Conservation (phyloP, 2,797 vertebrate genomes). For the Oceanodroma leucorhoa region DNA sequence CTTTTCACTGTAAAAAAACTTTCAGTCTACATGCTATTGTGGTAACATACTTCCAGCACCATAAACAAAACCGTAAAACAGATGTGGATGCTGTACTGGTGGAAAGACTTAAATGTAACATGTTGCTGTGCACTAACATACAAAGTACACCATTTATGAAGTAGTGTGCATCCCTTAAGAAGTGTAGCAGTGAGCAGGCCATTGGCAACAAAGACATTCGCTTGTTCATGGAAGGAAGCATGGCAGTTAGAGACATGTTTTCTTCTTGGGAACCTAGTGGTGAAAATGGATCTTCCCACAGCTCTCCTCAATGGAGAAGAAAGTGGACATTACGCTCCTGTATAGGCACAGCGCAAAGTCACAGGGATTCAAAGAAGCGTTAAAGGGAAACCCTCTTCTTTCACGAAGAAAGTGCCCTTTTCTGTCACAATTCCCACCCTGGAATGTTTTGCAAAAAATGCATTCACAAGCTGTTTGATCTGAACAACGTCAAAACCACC, state of each 20-base stretch:
- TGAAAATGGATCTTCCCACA: neutral
- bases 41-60: neutral
- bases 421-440: neutral
- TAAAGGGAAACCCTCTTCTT: neutral
- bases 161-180: rapidly evolving
- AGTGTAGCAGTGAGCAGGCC: rapidly evolving
- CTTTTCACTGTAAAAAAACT: neutral
- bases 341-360: neutral
- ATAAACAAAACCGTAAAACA: neutral
- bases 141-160: neutral
- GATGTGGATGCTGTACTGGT: neutral
- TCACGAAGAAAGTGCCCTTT: neutral
- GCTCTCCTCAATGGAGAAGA: neutral
- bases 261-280: neutral
- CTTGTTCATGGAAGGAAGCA: neutral
- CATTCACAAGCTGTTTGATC: neutral
- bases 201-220: rapidly evolving
- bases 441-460: neutral
- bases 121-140: neutral
- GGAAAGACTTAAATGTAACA: neutral
- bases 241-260: neutral
- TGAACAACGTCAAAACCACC: neutral
- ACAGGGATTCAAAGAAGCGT: rapidly evolving
- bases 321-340: neutral
- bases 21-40: neutral